These are phyloP conservation scores for Zaprionus lachaisei DNA, from an alignment of 1,140 invertebrate species.

Conservation along the genomic window DNA sequence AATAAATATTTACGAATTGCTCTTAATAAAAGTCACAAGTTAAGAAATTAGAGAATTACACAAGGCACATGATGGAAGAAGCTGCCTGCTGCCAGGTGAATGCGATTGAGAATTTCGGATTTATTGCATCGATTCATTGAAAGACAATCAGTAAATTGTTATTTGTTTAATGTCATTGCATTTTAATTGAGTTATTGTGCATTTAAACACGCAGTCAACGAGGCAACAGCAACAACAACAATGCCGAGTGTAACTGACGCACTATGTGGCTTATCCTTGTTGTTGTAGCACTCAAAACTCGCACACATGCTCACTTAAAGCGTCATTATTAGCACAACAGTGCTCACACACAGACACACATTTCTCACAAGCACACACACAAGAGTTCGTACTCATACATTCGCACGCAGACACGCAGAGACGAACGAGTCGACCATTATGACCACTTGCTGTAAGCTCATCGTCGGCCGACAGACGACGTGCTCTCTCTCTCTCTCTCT, in stretches of 20 bases:
- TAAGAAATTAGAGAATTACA: conserved; percentile 11
- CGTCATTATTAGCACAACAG: conserved; percentile 79
- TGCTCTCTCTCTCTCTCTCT: conserved; percentile 22
- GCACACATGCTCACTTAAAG: conserved; percentile 60
- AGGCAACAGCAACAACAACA: conserved; percentile 2
- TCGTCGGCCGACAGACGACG: conserved; percentile 33
- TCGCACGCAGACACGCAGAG: conserved; percentile 5
- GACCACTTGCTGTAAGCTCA: conserved; percentile 70
- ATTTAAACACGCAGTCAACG: conserved; percentile 26
- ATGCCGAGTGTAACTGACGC: conserved; percentile 39
- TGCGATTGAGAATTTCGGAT: conserved; percentile 1
- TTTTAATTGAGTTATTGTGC: conserved; percentile 62
- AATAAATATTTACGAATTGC: conserved; percentile 10
- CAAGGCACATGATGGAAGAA: not conserved
- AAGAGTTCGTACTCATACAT: too few species aligned
- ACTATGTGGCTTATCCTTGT: conserved; percentile 52
- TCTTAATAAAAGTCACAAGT: conserved; percentile 2
- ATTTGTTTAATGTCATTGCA: conserved; percentile 65
- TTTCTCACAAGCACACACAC: conserved; percentile 14
- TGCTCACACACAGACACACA: conserved; percentile 19
- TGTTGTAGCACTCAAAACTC: conserved; percentile 59
- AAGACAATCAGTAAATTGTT: conserved; percentile 61
- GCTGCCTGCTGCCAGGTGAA: conserved; percentile 12
- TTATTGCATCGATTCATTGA: conserved; percentile 34
- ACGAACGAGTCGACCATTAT: conserved; percentile 60